Evolutionary conservation across 2,113 vertebrate species (phyloP).

Genomic region (Pipa parva): DNA sequence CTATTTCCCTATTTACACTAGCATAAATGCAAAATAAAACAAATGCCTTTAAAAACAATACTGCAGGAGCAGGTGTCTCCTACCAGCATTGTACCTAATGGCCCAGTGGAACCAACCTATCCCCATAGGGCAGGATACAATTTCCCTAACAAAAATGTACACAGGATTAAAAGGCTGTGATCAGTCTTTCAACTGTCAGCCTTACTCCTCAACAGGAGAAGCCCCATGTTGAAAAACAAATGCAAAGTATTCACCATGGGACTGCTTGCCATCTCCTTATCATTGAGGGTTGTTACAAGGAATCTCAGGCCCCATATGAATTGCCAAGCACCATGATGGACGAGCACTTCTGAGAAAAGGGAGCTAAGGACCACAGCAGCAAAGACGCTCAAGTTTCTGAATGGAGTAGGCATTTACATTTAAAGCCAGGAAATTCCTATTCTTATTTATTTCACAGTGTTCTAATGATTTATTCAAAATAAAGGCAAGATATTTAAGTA

Average conservation of each 20-base stretch:
- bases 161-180: conserved; percentile 39
- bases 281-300: conserved; percentile 25
- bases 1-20: conserved; percentile 19
- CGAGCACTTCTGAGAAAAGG: conserved; percentile 26
- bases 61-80: conserved; percentile 29
- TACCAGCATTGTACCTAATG: conserved; percentile 9
- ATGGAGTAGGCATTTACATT: conserved; percentile 11
- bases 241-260: conserved; percentile 39
- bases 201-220: conserved; percentile 32
- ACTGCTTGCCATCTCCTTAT: conserved; percentile 37
- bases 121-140: conserved; percentile 17
- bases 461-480: not conserved
- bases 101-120: not conserved
- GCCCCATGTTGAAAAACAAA: conserved; percentile 37
- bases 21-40: too few relatives aligned
- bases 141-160: conserved; percentile 41
- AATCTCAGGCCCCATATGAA: conserved; percentile 29
- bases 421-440: conserved; percentile 1
- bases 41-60: too few relatives aligned
- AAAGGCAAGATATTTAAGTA: not conserved
- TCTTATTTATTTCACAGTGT: not conserved
- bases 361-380: conserved; percentile 26
- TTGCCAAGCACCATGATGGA: conserved; percentile 37
- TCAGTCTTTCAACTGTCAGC: conserved; percentile 42
- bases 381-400: conserved; percentile 23